A percentile compares a stretch with the other conserved stretches of the same genome.
Evolutionary conservation across 2,113 vertebrate species (phyloP).

Genomic region (Callaeas wilsoni): DNA sequence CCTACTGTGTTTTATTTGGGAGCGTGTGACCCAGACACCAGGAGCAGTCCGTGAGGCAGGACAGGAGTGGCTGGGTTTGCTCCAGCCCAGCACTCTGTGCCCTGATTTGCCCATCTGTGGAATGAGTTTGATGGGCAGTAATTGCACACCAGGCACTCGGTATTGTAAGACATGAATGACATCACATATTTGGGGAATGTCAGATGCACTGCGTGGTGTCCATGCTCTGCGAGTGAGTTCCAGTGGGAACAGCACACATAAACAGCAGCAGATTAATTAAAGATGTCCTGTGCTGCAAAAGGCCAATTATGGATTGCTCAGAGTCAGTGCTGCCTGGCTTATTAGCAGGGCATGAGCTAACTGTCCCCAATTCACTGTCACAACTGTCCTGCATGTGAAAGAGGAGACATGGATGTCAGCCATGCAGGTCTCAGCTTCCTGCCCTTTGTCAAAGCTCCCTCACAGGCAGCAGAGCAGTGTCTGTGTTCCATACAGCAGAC

Average conservation of each 20-base stretch:
- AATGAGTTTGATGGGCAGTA: neutral
- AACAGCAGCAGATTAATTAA: constrained; percentile 42
- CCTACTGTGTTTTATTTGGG: neutral
- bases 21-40: neutral
- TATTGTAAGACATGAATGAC: neutral
- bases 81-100: neutral
- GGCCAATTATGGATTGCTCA: neutral
- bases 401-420: neutral
- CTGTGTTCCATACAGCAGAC: neutral
- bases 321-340: neutral
- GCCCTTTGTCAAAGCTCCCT: neutral
- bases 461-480: neutral
- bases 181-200: neutral
- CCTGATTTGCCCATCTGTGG: neutral
- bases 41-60: neutral
- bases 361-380: neutral
- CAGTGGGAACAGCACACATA: accelerated
- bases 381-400: neutral
- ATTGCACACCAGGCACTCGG: neutral
- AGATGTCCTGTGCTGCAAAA: neutral
- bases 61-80: neutral
- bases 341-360: neutral
- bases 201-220: neutral
- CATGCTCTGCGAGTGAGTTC: neutral
- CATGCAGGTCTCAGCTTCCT: neutral